Percentiles rank a stretch among this genome's conserved stretches.
Conservation (phyloP, 1,140 invertebrate species). For the Dreissena rostriformis region DNA sequence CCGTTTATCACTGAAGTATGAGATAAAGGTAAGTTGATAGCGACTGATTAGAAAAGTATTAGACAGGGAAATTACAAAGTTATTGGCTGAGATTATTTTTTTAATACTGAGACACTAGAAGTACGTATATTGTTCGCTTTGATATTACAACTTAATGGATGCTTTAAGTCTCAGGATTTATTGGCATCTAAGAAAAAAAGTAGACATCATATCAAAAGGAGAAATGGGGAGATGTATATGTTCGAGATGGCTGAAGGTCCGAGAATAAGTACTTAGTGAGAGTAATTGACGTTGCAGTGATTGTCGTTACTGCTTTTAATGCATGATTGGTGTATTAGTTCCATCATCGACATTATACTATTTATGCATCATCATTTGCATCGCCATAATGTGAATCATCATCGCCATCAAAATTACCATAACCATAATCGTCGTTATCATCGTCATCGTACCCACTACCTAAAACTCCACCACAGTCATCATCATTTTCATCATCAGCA, state of each 20-base stretch:
- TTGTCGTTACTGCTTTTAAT: not conserved
- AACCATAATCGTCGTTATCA: not conserved
- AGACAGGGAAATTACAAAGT: too few species aligned
- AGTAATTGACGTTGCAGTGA: not conserved
- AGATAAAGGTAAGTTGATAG: too few species aligned
- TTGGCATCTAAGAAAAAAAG: not conserved
- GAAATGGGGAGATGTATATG: not conserved
- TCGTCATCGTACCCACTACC: not conserved
- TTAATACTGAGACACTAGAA: too few species aligned
- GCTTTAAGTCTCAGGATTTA: too few species aligned
- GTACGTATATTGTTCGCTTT: too few species aligned
- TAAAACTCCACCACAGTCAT: not conserved
- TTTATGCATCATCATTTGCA: not conserved
- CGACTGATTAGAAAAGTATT: too few species aligned
- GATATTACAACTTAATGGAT: too few species aligned
- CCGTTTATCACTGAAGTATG: too few species aligned
- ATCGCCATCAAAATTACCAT: not conserved
- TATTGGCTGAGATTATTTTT: too few species aligned
- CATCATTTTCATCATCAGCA: not conserved
- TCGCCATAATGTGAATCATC: not conserved
- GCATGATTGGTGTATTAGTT: slow-evolving; percentile 5
- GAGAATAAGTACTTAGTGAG: not conserved
- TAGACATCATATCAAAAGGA: too few species aligned
- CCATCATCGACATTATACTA: not conserved
- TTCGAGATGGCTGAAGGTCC: not conserved